These are phyloP conservation scores for Drosophila ezoana DNA, from an alignment of 2,888 invertebrate species.

Conservation along the genomic window DNA sequence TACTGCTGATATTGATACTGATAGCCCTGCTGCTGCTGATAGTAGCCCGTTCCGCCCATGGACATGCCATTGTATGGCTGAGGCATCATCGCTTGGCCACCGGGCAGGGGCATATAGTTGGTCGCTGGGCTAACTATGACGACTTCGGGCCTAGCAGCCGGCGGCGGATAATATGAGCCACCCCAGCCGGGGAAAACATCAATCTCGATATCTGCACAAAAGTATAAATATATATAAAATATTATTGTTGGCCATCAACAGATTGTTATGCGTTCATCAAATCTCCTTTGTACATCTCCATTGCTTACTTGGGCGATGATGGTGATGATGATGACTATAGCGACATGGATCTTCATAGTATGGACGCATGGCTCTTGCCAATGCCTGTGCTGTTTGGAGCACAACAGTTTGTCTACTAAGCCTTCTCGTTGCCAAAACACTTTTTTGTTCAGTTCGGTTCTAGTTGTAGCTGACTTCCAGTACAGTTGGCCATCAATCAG, in stretches of 20 bases:
- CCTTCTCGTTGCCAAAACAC: conserved; percentile 10
- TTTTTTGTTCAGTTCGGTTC: neutral
- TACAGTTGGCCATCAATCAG: conserved; percentile 51
- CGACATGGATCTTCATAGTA: conserved; percentile 75
- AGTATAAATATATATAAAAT: neutral
- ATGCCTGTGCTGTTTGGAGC: conserved; percentile 41
- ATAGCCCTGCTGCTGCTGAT: conserved; percentile 66
- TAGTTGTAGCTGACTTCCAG: conserved; percentile 13
- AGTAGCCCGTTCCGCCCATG: conserved; percentile 54
- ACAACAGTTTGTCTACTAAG: conserved; percentile 58
- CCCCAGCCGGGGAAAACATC: conserved; percentile 74
- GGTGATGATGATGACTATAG: conserved; percentile 72
- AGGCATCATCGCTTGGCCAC: conserved; percentile 57
- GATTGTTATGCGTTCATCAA: conserved; percentile 4
- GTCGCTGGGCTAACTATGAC: conserved; percentile 65
- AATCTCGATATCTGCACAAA: conserved; percentile 69
- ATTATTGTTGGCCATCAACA: neutral
- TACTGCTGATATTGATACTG: conserved; percentile 62
- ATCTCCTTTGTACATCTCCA: neutral
- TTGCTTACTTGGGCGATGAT: conserved; percentile 71
- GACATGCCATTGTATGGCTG: conserved; percentile 54
- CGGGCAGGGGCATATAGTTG: conserved; percentile 49
- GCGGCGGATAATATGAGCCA: conserved; percentile 70
- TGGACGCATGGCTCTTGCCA: conserved; percentile 49
- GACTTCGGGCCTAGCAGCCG: conserved; percentile 68